These are phyloP conservation scores for Pholis gunnellus DNA, from an alignment of 2,113 vertebrate genomes.

Conservation along the genomic window DNA sequence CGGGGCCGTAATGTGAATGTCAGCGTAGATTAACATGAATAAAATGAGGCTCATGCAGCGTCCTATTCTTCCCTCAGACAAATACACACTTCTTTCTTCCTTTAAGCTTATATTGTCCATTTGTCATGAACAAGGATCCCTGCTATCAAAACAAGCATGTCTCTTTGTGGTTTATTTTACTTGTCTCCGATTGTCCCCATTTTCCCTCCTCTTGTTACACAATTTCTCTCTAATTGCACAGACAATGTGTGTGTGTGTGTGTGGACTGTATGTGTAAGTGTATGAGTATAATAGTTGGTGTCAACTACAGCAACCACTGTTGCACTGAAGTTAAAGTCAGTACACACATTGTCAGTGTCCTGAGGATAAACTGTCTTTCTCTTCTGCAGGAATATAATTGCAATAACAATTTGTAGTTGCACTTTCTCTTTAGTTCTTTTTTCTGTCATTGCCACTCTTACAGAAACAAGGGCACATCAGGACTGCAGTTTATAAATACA, in stretches of 20 bases:
- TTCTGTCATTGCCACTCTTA: constrained; percentile 32
- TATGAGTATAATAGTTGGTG: not conserved
- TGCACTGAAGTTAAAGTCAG: not conserved
- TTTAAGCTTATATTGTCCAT: constrained; percentile 16
- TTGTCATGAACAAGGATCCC: not conserved
- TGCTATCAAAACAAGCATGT: constrained; percentile 4
- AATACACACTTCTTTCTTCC: constrained; percentile 14
- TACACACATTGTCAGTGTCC: too few species aligned
- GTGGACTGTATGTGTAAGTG: not conserved
- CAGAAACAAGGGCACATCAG: not conserved
- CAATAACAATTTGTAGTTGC: constrained; percentile 32
- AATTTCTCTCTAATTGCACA: constrained; percentile 5
- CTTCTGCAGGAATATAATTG: constrained; percentile 9
- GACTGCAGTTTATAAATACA: not conserved
- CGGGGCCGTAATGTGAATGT: constrained; percentile 40
- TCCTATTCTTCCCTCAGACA: constrained; percentile 19
- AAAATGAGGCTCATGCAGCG: constrained; percentile 20
- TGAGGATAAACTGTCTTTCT: not conserved
- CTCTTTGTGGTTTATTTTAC: not conserved
- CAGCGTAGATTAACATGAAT: constrained; percentile 50
- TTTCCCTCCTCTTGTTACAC: not conserved
- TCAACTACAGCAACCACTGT: not conserved
- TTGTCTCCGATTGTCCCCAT: not conserved
- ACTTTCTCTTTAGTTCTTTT: constrained; percentile 31
- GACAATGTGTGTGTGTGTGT: not conserved